Evolutionary conservation across 2,797 vertebrate species (phyloP).

Genomic region (Clarias platycephalus): DNA sequence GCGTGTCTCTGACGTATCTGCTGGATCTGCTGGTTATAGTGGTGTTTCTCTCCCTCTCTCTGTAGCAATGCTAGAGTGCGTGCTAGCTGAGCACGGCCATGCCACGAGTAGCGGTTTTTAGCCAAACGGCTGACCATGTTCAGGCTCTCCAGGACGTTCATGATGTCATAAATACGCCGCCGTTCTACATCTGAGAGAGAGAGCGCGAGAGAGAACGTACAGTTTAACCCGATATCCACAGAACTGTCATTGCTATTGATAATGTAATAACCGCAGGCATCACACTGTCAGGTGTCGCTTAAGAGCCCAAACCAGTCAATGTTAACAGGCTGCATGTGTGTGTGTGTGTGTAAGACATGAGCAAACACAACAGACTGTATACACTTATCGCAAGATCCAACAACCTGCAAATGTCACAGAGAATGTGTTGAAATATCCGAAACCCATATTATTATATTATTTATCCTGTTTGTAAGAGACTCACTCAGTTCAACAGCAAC

Average conservation of each 20-base stretch:
- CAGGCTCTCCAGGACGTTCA: constrained; percentile 95
- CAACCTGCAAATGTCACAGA: not conserved
- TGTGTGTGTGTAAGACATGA: not conserved
- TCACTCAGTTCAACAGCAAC: constrained; percentile 91
- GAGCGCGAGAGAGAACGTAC: not conserved
- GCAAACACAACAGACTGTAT: not conserved
- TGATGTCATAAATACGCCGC: constrained; percentile 93
- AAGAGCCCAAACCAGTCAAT: not conserved
- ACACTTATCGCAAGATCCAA: not conserved
- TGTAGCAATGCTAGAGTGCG: constrained; percentile 85
- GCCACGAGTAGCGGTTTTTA: constrained; percentile 94
- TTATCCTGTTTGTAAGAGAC: constrained; percentile 53
- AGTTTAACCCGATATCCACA: not conserved
- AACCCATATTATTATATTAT: not conserved
- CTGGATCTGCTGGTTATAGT: constrained; percentile 86
- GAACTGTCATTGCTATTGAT: not conserved
- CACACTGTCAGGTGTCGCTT: not conserved
- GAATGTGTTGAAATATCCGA: not conserved
- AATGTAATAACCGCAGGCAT: not conserved
- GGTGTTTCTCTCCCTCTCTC: constrained; percentile 82
- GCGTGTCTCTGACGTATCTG: constrained; percentile 82
- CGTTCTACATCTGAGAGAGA: constrained; percentile 83
- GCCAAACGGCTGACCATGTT: constrained; percentile 96
- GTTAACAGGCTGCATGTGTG: too few relatives aligned
- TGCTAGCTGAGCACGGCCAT: constrained; percentile 83